Evolutionary conservation across 2,797 vertebrate species (phyloP).

Genomic region (Graptemys geographica): DNA sequence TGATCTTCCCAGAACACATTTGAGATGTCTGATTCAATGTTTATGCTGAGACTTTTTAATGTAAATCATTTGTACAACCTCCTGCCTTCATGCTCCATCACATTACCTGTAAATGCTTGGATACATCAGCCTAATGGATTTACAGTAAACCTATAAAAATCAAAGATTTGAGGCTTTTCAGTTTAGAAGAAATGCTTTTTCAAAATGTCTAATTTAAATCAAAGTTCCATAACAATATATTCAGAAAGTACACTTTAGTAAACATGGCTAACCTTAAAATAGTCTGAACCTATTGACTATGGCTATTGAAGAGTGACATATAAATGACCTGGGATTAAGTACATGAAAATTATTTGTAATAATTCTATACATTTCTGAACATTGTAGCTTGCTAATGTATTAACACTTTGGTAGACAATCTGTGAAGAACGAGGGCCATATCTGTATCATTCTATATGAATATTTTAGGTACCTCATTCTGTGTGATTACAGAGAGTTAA

Average conservation of each 20-base stretch:
- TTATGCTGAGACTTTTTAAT: slow-evolving; percentile 56
- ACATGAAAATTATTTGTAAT: slow-evolving; percentile 71
- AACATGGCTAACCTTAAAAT: slow-evolving; percentile 27
- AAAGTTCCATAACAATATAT: neutral
- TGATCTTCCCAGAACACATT: slow-evolving; percentile 62
- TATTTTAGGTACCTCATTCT: no score
- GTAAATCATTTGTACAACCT: slow-evolving; percentile 20
- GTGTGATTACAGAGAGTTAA: no score
- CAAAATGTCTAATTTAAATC: neutral
- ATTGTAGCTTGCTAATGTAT: slow-evolving; percentile 32
- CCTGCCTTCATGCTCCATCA: slow-evolving; percentile 53
- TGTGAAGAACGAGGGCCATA: neutral
- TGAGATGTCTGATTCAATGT: slow-evolving; percentile 49
- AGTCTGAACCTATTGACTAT: slow-evolving; percentile 62
- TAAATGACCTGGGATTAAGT: slow-evolving; percentile 45
- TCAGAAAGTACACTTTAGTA: slow-evolving; percentile 52
- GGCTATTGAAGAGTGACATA: slow-evolving; percentile 56
- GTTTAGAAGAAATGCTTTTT: slow-evolving; percentile 19
- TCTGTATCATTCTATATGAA: neutral
- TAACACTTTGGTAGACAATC: slow-evolving; percentile 44
- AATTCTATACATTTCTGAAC: slow-evolving; percentile 62
- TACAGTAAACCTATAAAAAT: slow-evolving; percentile 56
- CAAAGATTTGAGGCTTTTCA: neutral
- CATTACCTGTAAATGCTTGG: slow-evolving; percentile 39
- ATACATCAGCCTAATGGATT: slow-evolving; percentile 53